Evolutionary conservation across 2,797 vertebrate species (phyloP), one percentile per base, ranked within the genome.

Genomic region (Borostomias antarcticus): DNA sequence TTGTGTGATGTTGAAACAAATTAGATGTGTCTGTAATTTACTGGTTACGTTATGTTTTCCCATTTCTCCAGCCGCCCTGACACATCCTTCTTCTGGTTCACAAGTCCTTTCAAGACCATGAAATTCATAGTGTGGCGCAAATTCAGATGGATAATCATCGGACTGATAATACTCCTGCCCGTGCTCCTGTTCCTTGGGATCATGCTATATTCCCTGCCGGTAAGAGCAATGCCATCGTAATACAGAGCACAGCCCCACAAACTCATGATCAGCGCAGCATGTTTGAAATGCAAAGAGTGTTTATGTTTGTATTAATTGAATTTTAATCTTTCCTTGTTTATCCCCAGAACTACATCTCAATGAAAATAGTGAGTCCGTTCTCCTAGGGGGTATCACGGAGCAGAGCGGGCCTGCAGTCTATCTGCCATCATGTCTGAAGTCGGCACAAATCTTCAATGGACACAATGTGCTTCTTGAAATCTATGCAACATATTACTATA

Each of bases 61-160:
- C 5, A 23, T 66, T 65, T 29, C 43, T 29, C 60, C 86, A 99
- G 98, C 32, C 98, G 98, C 15, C 98, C 98, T 29, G 97, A 98
- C 58, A 99, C 96, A 0, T 99, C 98, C 33, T 99, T 99, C 94
- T 96, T 99, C 63, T 99, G 98, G 98, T 98, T 99, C 86, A 96
- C 94, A 74, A 99, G 96, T 89, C 98, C 98, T 0, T 99, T 96
- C 82, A 99, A 99, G 89, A 97, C 98, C 72, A 92, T 96, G 94
- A 97, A 91, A 82, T 98, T 98, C 74, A 98, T 99, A 1, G 93
- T 99, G 78, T 99, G 98, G 97, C 92, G 93, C 59, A 90, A 92
- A 69, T 99, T 95, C 80, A 95, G 95, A 79, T 99, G 98, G 92
- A 70, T 96, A 78, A 96, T 99, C 86, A 87, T 99, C 4, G 92